These are phyloP conservation scores for Zygogramma bicolorata DNA, from an alignment of 2,888 invertebrate species.

Conservation along the genomic window DNA sequence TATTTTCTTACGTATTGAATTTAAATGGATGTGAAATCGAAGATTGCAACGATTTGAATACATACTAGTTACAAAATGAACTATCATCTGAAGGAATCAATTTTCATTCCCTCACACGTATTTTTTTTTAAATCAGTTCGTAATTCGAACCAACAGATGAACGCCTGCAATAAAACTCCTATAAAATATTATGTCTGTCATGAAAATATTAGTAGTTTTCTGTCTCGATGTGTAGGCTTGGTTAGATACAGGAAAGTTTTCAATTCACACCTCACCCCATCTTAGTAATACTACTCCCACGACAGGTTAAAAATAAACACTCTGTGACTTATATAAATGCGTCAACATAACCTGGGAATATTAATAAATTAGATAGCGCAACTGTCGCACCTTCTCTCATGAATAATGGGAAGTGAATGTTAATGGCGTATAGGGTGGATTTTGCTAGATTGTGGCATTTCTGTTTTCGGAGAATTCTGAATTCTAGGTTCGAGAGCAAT, in stretches of 20 bases:
- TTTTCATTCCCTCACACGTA: no score
- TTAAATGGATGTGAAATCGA: no score
- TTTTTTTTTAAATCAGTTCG: no score
- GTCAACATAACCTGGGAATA: conserved; percentile 25
- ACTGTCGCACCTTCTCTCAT: conserved; percentile 29
- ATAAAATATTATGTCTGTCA: neutral
- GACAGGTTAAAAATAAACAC: conserved; percentile 22
- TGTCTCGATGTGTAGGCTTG: neutral
- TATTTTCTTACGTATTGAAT: no score
- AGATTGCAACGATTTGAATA: no score
- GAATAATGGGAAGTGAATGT: neutral
- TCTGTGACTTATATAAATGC: conserved; percentile 24
- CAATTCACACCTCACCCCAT: conserved; percentile 7
- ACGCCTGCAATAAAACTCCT: no score
- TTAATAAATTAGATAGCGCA: conserved; percentile 34
- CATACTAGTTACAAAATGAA: no score
- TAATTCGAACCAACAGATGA: no score
- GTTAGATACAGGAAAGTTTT: neutral
- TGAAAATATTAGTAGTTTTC: neutral
- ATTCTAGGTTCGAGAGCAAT: no score
- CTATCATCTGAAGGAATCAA: no score
- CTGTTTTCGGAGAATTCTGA: no score
- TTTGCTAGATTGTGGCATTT: neutral
- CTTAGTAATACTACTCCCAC: conserved; percentile 23
- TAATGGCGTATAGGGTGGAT: neutral